Percentiles rank a stretch among this genome's conserved stretches.
phyloP scores from a whole-genome alignment of 2,797 vertebrate genomes.

The Dicrostonyx torquatus region DNA sequence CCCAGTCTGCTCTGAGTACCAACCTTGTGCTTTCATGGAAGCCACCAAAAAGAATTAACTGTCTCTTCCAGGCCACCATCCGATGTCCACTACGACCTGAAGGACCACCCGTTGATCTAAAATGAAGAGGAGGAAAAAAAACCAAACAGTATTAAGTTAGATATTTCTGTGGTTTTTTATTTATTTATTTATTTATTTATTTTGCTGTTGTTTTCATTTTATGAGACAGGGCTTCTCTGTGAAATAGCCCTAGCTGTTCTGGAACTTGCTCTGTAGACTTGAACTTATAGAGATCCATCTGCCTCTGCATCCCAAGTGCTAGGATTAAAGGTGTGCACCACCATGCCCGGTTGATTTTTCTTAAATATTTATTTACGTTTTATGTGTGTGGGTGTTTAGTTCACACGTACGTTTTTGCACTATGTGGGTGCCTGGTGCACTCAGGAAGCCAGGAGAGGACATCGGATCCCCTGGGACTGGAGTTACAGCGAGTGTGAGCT shows the following conservation, averaged over 20 bases:
- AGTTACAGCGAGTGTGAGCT: not conserved
- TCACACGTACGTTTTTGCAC: not conserved
- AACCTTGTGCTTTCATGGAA: slow-evolving; percentile 96
- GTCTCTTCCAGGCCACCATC: slow-evolving; percentile 94
- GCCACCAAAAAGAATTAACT: slow-evolving; percentile 96
- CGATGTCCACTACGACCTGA: slow-evolving; percentile 96
- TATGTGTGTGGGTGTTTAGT: not conserved
- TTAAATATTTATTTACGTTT: not conserved
- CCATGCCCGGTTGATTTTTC: not conserved
- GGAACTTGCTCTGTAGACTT: too few relatives aligned
- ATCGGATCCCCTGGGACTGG: not conserved
- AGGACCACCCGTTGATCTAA: slow-evolving; percentile 93
- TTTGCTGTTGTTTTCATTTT: too few relatives aligned
- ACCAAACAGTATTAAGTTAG: not conserved
- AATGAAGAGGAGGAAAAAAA: slow-evolving; percentile 11
- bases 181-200: too few relatives aligned
- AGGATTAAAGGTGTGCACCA: too few relatives aligned
- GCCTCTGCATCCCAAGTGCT: too few relatives aligned
- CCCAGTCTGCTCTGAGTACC: slow-evolving; percentile 24
- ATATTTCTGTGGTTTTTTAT: not conserved
- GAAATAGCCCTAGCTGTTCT: too few relatives aligned
- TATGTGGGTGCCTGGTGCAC: not conserved
- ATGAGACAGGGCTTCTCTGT: too few relatives aligned
- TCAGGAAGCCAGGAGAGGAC: not conserved
- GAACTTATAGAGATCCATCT: too few relatives aligned